phyloP scores from a whole-genome alignment of 1,140 invertebrate genomes.

The Mamestra configurata region DNA sequence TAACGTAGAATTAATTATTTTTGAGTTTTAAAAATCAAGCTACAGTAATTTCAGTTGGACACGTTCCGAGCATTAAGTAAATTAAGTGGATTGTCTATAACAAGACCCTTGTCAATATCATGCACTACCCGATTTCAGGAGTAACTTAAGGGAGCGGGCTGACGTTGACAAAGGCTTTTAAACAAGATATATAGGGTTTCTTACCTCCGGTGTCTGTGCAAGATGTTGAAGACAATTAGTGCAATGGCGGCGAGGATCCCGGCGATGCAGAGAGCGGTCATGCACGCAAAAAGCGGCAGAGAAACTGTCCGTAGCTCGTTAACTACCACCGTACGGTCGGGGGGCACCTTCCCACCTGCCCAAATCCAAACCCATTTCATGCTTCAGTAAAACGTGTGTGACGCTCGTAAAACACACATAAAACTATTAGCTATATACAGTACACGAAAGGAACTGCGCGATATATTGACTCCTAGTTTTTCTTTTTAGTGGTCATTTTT shows the following conservation, averaged over 20 bases:
- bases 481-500: constrained; percentile 14
- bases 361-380: constrained; percentile 64
- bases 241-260: constrained; percentile 95
- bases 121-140: constrained; percentile 10
- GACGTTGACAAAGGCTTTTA: constrained; percentile 52
- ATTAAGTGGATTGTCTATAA: constrained; percentile 42
- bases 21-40: not conserved
- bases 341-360: constrained; percentile 94
- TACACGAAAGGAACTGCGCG: not conserved
- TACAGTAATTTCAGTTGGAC: not conserved
- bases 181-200: constrained; percentile 47
- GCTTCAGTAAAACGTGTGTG: constrained; percentile 27
- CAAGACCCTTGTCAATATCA: constrained; percentile 51
- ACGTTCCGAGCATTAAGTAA: constrained; percentile 21
- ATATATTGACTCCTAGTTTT: constrained; percentile 1
- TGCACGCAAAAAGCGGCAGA: constrained; percentile 95
- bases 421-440: constrained; percentile 42
- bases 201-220: constrained; percentile 96
- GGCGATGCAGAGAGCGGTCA: constrained; percentile 95
- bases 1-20: not conserved
- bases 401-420: constrained; percentile 52
- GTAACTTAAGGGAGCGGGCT: constrained; percentile 2
- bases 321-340: constrained; percentile 97
- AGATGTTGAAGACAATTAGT: constrained; percentile 96
- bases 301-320: constrained; percentile 95